Evolutionary conservation across 2,113 vertebrate species (phyloP), one percentile per base, ranked within the genome.

Genomic region (Saccopteryx bilineata): DNA sequence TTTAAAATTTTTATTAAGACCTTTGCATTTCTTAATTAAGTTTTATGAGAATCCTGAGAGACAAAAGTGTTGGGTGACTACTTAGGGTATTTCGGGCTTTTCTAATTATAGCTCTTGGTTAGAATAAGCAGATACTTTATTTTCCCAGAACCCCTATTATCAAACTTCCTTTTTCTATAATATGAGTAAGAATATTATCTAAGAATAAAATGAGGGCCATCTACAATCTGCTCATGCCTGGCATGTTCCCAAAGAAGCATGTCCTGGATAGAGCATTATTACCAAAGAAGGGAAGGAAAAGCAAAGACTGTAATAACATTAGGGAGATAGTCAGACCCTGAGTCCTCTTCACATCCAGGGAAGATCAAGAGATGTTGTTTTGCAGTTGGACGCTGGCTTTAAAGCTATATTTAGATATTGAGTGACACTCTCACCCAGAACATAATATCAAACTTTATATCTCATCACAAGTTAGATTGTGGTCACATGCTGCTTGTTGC

Each of bases 211-310:
- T 28, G 71, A 91, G 50, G 60, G n/a, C 54, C 5, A 26, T 82
- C 52, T 91, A 94, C 33, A 90, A 85, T 82, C 72, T 82, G 48
- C 56, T 85, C 23, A 28, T 13, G 74, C 33, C 60, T 97, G 94
- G 85, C 83, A 68, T 48, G n/a, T 74, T 91, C 61, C 92, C 94
- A 96, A 85, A 56, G 63, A 71, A 94, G 86, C 87, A 65, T 58
- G 58, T 97, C 72, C 58, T 88, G 54, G 68, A 48, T 28, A 75
- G 15, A 71, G 72, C 72, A 93, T 96, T 90, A 95, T 96, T 90
- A 95, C 97, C 95, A 95, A 97, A 95, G 94, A 96, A 96, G 96
- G 95, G 48, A 92, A 92, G 75, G 88, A 89, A 96, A 93, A 94
- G 65, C 81, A 93, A 95, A 95, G 92, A 95, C 90, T 95, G 72